Percentiles rank a stretch among this genome's conserved stretches.
phyloP scores from a whole-genome alignment of 2,113 vertebrate genomes.

The Sisor rabdophorus region DNA sequence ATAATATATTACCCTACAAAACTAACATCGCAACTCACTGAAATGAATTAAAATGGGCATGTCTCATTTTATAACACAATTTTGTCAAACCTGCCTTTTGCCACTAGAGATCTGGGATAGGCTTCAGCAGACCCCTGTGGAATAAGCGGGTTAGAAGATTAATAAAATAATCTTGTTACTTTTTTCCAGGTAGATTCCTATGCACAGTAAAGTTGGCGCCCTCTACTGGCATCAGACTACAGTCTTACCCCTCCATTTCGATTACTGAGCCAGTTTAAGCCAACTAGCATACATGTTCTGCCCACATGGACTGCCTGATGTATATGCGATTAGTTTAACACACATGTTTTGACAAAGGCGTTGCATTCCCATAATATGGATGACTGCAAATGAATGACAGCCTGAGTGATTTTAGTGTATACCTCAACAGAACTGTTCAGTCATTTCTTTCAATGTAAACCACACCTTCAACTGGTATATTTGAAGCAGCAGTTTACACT shows the following conservation, averaged over 20 bases:
- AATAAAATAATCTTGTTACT: background rate
- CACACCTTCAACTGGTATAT: conserved; percentile 27
- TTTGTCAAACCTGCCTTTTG: background rate
- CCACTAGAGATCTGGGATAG: too few species aligned
- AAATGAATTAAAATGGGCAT: too few species aligned
- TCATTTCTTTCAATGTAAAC: conserved; percentile 16
- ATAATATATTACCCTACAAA: background rate
- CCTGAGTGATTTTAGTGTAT: conserved; percentile 7
- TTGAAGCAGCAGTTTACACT: conserved; percentile 9
- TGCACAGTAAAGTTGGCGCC: background rate
- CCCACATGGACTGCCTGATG: background rate
- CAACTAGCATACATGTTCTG: background rate
- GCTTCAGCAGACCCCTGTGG: too few species aligned
- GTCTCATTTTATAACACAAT: too few species aligned
- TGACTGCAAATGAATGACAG: conserved; percentile 10
- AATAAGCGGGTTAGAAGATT: too few species aligned
- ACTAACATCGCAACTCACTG: background rate
- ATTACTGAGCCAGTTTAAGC: too few species aligned
- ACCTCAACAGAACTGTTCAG: background rate
- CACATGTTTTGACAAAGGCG: conserved; percentile 4
- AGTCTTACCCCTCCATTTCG: background rate
- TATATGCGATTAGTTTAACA: background rate
- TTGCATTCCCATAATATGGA: background rate
- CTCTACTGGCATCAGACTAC: background rate
- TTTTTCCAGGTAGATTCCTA: background rate